Evolutionary conservation across 2,113 vertebrate species (phyloP).

Genomic region (Monarcha castaneiventris): DNA sequence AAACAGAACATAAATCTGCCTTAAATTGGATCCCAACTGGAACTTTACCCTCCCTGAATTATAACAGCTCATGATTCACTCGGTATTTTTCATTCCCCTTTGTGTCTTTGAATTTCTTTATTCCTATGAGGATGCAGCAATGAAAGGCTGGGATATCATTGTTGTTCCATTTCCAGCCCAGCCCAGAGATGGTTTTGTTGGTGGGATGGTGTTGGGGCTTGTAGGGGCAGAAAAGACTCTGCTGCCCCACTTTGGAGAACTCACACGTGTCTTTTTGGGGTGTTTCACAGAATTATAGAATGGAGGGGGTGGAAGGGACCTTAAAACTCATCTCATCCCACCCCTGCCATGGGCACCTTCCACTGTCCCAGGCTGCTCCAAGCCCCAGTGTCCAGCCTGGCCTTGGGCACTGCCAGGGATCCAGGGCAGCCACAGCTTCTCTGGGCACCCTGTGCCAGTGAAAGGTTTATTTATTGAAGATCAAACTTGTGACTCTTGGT

Average conservation of each 20-base stretch:
- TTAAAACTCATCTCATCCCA: neutral
- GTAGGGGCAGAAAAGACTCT: neutral
- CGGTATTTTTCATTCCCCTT: neutral
- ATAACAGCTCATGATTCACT: neutral
- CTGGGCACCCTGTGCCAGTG: neutral
- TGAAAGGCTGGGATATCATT: neutral
- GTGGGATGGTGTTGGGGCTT: neutral
- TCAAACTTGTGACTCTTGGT: neutral
- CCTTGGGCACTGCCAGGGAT: neutral
- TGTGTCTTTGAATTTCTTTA: neutral
- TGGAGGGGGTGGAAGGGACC: too few relatives aligned
- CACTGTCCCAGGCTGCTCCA: neutral
- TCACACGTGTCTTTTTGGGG: neutral
- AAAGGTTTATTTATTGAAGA: neutral
- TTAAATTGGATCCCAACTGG: constrained; percentile 8
- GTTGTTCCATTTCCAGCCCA: neutral
- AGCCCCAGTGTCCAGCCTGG: fast-evolving
- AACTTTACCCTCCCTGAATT: neutral
- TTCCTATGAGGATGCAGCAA: neutral
- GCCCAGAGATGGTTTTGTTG: neutral
- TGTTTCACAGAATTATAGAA: neutral
- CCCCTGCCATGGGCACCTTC: neutral
- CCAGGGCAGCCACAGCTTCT: neutral
- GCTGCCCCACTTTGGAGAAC: neutral
- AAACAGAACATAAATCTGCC: constrained; percentile 10